Percentiles rank a stretch among this genome's conserved stretches.
Conservation (phyloP, 2,797 vertebrate species). For the Acipenser ruthenus region DNA sequence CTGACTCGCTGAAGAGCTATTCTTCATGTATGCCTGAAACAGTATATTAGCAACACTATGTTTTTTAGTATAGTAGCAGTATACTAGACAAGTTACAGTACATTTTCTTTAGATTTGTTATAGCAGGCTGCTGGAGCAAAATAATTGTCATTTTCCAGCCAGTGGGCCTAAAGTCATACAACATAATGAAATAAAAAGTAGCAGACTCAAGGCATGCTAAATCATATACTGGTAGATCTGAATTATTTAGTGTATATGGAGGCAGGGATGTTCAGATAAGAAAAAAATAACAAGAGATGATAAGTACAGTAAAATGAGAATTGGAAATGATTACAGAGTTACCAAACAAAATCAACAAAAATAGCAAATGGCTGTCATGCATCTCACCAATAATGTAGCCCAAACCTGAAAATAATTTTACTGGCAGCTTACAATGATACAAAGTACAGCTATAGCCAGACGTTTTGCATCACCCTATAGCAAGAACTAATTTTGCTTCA, state of each 20-base stretch:
- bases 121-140: conserved; percentile 71
- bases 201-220: conserved; percentile 68
- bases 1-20: conserved; percentile 46
- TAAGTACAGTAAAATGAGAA: not conserved
- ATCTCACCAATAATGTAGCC: no score
- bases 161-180: conserved; percentile 75
- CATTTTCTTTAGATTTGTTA: conserved; percentile 63
- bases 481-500: no score
- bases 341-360: no score
- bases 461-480: no score
- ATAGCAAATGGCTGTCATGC: no score
- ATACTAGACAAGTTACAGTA: conserved; percentile 42
- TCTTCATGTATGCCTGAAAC: conserved; percentile 37
- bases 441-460: no score
- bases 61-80: conserved; percentile 22
- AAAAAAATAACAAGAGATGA: conserved; percentile 45
- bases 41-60: conserved; percentile 37
- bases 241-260: conserved; percentile 63
- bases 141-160: conserved; percentile 78
- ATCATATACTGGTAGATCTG: conserved; percentile 70
- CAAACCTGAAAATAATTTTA: no score
- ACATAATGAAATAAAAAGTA: conserved; percentile 71
- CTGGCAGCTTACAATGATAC: no score
- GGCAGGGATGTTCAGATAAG: conserved; percentile 51
- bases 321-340: no score